A percentile compares a stretch with the other conserved stretches of the same genome.
These are phyloP conservation scores for Tiliacea aurago DNA, from an alignment of 2,888 invertebrate species.

Conservation along the genomic window DNA sequence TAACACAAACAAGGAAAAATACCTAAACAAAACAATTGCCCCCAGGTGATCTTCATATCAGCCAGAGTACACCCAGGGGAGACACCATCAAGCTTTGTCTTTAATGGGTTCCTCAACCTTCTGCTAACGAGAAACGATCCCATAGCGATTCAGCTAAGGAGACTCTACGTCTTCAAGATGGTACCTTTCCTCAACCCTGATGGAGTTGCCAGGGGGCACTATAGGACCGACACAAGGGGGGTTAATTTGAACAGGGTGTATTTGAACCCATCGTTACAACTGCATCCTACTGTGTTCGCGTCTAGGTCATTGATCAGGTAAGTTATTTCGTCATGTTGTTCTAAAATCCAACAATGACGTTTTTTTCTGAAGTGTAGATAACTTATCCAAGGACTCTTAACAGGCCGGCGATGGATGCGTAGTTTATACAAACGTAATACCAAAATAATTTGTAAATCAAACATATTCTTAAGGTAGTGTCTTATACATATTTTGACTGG, in stretches of 20 bases:
- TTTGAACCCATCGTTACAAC: slow-evolving; percentile 93
- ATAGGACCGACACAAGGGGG: slow-evolving; percentile 96
- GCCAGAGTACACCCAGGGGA: slow-evolving; percentile 98
- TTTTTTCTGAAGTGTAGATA: not conserved
- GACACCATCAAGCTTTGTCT: slow-evolving; percentile 97
- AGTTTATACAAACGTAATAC: too few relatives aligned
- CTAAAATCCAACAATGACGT: not conserved
- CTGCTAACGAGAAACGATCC: slow-evolving; percentile 94
- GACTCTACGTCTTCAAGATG: slow-evolving; percentile 96
- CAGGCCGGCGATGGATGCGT: too few relatives aligned
- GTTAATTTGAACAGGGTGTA: slow-evolving; percentile 97
- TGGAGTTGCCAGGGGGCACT: slow-evolving; percentile 96
- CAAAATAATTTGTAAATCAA: too few relatives aligned
- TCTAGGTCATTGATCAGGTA: slow-evolving; percentile 94
- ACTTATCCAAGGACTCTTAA: not conserved
- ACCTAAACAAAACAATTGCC: slow-evolving; percentile 33
- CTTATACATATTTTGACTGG: too few relatives aligned
- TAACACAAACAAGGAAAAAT: not conserved
- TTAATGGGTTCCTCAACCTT: slow-evolving; percentile 96
- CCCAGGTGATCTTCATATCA: slow-evolving; percentile 95
- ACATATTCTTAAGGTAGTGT: too few relatives aligned
- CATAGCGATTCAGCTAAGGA: slow-evolving; percentile 93
- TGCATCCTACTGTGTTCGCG: slow-evolving; percentile 96
- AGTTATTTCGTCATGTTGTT: slow-evolving; percentile 26
- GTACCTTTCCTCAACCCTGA: slow-evolving; percentile 98